These are phyloP conservation scores for Acrobasis repandana DNA, from an alignment of 2,888 invertebrate genomes.

Conservation along the genomic window DNA sequence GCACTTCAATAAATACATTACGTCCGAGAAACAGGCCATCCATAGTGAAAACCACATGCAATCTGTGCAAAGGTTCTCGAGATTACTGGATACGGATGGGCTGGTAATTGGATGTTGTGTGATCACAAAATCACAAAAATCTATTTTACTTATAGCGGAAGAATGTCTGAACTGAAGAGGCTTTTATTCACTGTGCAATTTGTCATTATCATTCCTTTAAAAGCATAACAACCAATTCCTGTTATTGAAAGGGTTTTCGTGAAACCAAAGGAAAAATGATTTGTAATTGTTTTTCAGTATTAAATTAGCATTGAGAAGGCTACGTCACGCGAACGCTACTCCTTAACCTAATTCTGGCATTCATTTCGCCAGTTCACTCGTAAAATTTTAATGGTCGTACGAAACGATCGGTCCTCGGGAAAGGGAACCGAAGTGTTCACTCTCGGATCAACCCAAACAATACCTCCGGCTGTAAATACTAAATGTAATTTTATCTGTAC, in stretches of 20 bases:
- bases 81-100: not conserved
- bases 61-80: constrained; percentile 1
- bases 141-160: too few relatives aligned
- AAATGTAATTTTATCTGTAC: constrained; percentile 39
- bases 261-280: constrained; percentile 39
- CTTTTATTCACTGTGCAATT: too few relatives aligned
- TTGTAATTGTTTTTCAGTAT: constrained; percentile 55
- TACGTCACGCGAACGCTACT: constrained; percentile 64
- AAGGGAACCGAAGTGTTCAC: constrained; percentile 54
- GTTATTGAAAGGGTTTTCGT: not conserved
- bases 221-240: not conserved
- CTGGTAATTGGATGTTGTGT: not conserved
- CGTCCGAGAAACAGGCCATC: not conserved
- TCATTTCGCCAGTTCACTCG: constrained; percentile 78
- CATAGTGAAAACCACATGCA: constrained; percentile 2
- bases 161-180: too few relatives aligned
- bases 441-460: constrained; percentile 46
- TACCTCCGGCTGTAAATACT: constrained; percentile 41
- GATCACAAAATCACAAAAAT: too few relatives aligned
- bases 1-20: not conserved
- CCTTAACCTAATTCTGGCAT: constrained; percentile 78
- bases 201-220: not conserved
- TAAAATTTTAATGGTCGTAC: constrained; percentile 77
- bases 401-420: constrained; percentile 62
- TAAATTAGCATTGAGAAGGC: constrained; percentile 54